phyloP scores from a whole-genome alignment of 2,113 vertebrate genomes.

The Seriola quinqueradiata region DNA sequence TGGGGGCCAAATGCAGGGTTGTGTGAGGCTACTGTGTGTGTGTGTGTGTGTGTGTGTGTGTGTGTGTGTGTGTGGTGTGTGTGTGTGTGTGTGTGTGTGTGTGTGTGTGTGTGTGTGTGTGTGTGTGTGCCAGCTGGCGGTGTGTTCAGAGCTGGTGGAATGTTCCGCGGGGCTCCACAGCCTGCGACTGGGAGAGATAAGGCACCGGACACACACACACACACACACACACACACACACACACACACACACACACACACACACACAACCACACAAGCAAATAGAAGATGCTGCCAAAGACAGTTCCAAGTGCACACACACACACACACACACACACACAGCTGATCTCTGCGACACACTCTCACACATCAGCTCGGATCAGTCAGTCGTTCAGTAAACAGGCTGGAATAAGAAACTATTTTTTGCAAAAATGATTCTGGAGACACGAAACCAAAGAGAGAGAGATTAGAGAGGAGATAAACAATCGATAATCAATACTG shows the following conservation, averaged over 20 bases:
- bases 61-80: conserved; percentile 49
- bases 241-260: conserved; percentile 29
- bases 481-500: too few species aligned
- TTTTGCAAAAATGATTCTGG: conserved; percentile 1
- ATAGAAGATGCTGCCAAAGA: conserved; percentile 52
- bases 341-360: conserved; percentile 45
- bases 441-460: neutral
- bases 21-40: conserved; percentile 61
- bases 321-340: conserved; percentile 29
- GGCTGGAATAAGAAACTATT: conserved; percentile 36
- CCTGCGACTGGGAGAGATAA: conserved; percentile 76
- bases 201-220: conserved; percentile 56
- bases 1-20: conserved; percentile 70
- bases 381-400: conserved; percentile 53
- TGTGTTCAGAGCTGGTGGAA: conserved; percentile 78
- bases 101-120: conserved; percentile 49
- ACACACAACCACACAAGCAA: conserved; percentile 46
- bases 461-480: conserved; percentile 9
- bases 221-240: conserved; percentile 33
- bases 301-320: conserved; percentile 10
- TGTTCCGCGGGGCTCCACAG: conserved; percentile 68
- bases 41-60: conserved; percentile 49
- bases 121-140: conserved; percentile 65
- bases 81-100: conserved; percentile 55
- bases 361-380: conserved; percentile 54